Evolutionary conservation across 2,113 vertebrate genomes (phyloP).

Genomic region (Actenoides lindsayi): DNA sequence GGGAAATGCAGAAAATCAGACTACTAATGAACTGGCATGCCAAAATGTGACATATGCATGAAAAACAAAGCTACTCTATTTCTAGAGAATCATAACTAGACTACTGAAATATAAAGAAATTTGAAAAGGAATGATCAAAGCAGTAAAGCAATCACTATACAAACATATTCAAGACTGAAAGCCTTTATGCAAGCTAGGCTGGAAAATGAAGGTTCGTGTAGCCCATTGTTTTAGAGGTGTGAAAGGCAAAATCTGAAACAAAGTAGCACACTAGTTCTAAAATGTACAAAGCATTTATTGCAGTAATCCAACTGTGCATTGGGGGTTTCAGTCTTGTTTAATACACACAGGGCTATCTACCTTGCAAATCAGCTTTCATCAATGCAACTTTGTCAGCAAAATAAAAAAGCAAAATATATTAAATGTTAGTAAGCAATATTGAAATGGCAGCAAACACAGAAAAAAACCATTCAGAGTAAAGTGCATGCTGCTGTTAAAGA

Average conservation of each 20-base stretch:
- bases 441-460: slow-evolving; percentile 85
- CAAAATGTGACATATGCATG: slow-evolving; percentile 61
- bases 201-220: slow-evolving; percentile 45
- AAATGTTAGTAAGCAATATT: slow-evolving; percentile 94
- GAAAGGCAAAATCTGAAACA: slow-evolving; percentile 41
- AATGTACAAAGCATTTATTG: slow-evolving; percentile 51
- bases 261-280: slow-evolving; percentile 36
- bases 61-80: slow-evolving; percentile 75
- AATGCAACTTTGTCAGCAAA: slow-evolving; percentile 98
- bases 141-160: slow-evolving; percentile 76
- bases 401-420: slow-evolving; percentile 92
- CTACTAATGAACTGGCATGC: slow-evolving; percentile 74
- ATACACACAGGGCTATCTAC: slow-evolving; percentile 93
- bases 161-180: slow-evolving; percentile 83
- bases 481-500: slow-evolving; percentile 80
- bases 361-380: slow-evolving; percentile 99
- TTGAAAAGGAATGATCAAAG: slow-evolving; percentile 70
- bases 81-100: slow-evolving; percentile 70
- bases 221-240: slow-evolving; percentile 16
- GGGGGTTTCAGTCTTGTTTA: slow-evolving; percentile 86
- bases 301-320: slow-evolving; percentile 58
- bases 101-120: slow-evolving; percentile 70
- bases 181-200: slow-evolving; percentile 78
- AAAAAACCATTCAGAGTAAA: slow-evolving; percentile 68
- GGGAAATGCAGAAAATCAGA: slow-evolving; percentile 50